Conservation (phyloP, 30 jellyfish, hydroid and myxozoan genomes). For the Turritopsis dohrnii region DNA sequence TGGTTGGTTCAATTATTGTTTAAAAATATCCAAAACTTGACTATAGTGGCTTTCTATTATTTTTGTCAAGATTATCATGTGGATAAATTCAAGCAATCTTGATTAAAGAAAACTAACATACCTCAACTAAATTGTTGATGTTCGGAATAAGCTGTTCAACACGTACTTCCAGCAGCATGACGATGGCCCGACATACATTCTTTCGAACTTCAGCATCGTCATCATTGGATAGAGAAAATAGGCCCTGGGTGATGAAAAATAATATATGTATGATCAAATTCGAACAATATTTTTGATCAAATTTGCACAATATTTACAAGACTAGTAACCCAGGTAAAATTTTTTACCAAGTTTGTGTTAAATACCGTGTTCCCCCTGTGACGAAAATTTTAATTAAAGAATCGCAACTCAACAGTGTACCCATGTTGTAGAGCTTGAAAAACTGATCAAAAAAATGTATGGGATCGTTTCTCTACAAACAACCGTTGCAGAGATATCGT, state of each 20-base stretch:
- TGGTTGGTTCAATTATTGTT: no score
- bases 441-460: no score
- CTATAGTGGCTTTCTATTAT: no score
- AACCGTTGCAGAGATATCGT: no score
- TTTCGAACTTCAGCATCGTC: constrained; percentile 96
- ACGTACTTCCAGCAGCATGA: constrained; percentile 91
- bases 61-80: no score
- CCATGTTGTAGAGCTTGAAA: no score
- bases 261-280: background rate
- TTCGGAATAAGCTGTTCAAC: constrained; percentile 97
- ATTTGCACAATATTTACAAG: background rate
- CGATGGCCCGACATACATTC: constrained; percentile 97
- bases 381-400: no score
- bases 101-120: no score
- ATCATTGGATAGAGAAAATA: constrained; percentile 88
- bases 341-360: background rate
- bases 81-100: constrained; percentile 1
- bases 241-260: constrained; percentile 47
- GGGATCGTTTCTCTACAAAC: no score
- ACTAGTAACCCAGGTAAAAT: background rate
- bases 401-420: no score
- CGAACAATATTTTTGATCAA: background rate
- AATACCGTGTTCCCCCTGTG: no score
- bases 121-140: constrained; percentile 89
- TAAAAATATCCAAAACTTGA: no score